A percentile compares a stretch with the other conserved stretches of the same genome.
These are phyloP conservation scores for Hydrotaea cyrtoneurina DNA, from an alignment of 2,888 invertebrate species.

Conservation along the genomic window DNA sequence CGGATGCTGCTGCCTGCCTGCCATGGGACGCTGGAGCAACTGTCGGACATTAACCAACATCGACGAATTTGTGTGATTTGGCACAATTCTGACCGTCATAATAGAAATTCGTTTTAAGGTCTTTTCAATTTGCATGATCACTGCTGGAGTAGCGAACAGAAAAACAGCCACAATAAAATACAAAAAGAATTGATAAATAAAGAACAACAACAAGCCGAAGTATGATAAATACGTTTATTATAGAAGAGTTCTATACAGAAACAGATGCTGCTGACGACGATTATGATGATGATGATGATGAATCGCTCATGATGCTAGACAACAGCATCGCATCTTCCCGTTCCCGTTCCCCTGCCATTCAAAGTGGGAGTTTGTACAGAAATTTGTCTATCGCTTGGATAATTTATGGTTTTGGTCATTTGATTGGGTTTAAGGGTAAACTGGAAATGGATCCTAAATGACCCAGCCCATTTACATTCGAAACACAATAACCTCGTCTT, in stretches of 20 bases:
- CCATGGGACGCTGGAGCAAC: background rate
- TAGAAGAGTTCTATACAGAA: background rate
- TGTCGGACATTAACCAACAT: background rate
- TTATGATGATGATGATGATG: background rate
- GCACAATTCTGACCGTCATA: constrained; percentile 51
- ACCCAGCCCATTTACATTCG: background rate
- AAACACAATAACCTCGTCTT: too few species aligned
- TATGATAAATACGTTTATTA: constrained; percentile 8
- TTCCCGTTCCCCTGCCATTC: too few species aligned
- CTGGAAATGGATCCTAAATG: background rate
- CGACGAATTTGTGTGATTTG: constrained; percentile 31
- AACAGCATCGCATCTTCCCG: background rate
- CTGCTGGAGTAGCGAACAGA: background rate
- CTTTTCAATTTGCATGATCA: constrained; percentile 76
- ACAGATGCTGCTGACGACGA: background rate
- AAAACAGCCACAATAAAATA: constrained; percentile 10
- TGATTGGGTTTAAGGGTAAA: background rate
- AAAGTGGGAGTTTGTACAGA: too few species aligned
- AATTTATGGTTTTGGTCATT: background rate
- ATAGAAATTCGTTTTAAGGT: constrained; percentile 74
- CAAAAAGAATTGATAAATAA: background rate
- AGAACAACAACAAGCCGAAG: background rate
- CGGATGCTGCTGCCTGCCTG: background rate
- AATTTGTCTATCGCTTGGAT: background rate
- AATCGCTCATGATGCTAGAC: background rate